These are phyloP conservation scores for Malacoraja senta DNA, from an alignment of 2,797 vertebrate genomes.

Conservation along the genomic window DNA sequence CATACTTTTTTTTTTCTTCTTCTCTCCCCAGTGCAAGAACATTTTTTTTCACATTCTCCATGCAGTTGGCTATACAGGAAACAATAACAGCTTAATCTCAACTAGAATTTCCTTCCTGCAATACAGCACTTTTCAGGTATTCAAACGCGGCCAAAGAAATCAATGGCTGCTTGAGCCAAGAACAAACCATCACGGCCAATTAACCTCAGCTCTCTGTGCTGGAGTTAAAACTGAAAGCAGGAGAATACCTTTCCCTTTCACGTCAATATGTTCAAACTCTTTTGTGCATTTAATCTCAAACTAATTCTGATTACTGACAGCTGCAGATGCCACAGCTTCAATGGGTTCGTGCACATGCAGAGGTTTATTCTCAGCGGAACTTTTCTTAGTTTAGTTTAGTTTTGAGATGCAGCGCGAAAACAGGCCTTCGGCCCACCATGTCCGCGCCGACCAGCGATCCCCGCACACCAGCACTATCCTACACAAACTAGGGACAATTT, in stretches of 20 bases:
- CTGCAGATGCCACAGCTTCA: neutral
- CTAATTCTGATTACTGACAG: slow-evolving; percentile 29
- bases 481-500: too few species aligned
- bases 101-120: slow-evolving; percentile 70
- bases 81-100: slow-evolving; percentile 73
- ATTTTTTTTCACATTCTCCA: slow-evolving; percentile 39
- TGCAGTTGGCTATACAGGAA: slow-evolving; percentile 61
- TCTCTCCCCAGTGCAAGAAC: slow-evolving; percentile 52
- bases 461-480: too few species aligned
- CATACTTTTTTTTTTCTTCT: slow-evolving; percentile 61
- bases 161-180: slow-evolving; percentile 53
- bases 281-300: slow-evolving; percentile 35
- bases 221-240: neutral
- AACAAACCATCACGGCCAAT: slow-evolving; percentile 52
- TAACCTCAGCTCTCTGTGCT: neutral
- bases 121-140: slow-evolving; percentile 57
- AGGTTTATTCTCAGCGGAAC: too few species aligned
- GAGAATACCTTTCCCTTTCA: slow-evolving; percentile 25
- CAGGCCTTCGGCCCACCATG: too few species aligned
- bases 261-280: slow-evolving; percentile 19
- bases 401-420: too few species aligned
- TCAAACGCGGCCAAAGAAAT: slow-evolving; percentile 60
- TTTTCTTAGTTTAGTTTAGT: too few species aligned
- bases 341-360: neutral
- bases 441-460: too few species aligned